phyloP scores from a whole-genome alignment of 2,113 vertebrate genomes.

The Rhinolophus sinicus region DNA sequence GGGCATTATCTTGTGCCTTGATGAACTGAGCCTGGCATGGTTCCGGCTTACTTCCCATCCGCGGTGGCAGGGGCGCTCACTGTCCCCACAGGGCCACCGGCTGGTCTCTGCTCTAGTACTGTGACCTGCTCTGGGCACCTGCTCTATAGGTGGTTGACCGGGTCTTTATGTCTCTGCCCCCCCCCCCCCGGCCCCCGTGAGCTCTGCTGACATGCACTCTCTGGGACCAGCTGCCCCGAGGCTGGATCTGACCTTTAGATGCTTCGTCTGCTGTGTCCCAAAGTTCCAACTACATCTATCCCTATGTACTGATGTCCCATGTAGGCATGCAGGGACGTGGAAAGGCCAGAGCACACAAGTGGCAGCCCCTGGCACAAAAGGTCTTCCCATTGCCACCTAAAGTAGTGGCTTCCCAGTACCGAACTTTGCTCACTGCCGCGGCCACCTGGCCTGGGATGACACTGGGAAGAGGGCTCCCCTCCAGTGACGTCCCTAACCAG shows the following conservation, averaged over 20 bases:
- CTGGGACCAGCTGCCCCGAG: neutral
- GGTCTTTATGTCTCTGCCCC: neutral
- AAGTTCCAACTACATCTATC: fast-evolving
- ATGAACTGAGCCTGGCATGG: neutral
- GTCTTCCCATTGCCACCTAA: fast-evolving
- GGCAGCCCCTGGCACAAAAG: neutral
- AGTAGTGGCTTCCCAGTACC: neutral
- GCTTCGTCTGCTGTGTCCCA: neutral
- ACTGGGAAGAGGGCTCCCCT: fast-evolving
- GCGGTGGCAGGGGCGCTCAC: fast-evolving
- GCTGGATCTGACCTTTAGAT: neutral
- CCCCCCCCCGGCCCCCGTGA: fast-evolving
- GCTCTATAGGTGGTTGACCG: too few species aligned
- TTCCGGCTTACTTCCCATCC: neutral
- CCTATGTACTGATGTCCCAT: fast-evolving
- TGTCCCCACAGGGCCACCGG: fast-evolving
- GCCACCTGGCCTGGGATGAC: neutral
- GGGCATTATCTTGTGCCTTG: neutral
- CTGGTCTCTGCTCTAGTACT: neutral
- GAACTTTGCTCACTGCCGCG: neutral
- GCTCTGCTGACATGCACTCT: too few species aligned
- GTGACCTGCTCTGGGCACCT: neutral
- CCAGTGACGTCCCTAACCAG: neutral
- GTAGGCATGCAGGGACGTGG: fast-evolving
- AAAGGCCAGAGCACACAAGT: neutral